Evolutionary conservation across 2,888 invertebrate genomes (phyloP), one percentile per base, ranked within the genome.

Genomic region (Eurois occulta): DNA sequence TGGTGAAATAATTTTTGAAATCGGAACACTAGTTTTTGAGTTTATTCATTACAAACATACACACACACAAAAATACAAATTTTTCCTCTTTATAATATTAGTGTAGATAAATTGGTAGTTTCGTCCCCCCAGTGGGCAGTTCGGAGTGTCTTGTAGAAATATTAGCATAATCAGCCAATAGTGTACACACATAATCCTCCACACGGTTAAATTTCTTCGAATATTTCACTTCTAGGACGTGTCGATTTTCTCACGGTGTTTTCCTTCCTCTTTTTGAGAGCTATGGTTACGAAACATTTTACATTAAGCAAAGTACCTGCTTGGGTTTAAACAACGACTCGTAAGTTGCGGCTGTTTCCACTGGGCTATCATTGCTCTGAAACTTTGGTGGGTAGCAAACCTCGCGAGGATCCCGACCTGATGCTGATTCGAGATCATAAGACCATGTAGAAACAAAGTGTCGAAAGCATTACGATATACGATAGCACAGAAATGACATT

Each of bases 401-500:
- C 11, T 55, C 11, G 28, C 28, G 28, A 58, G 28, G 28, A 28
- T 16, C 6, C 7, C 18, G 7, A 58, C 28, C 16, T 58, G 28
- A 4, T 58, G 2, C 58, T 16, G 6, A 16, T 28, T 28, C 28
- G 28, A 16, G 28, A 16, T 58, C 7, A 7, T 7, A 38, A 65
- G n/a, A 65, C 38, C 38, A n/a, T 38, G 38, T n/a, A 41, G 41
- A 65, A 38, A 65, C n/a, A n/a, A 41, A 65, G 8, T 64, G n/a
- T 16, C n/a, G 41, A n/a, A 65, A 65, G 38, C 41, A n/a, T 41
- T 41, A 16, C 6, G 16, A 65, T 65, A 41, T 41, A n/a, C 11
- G 16, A 65, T 41, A 41, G 16, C n/a, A 46, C 18, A 28, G 65
- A 72, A 38, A n/a, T 65, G 46, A 35, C n/a, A 64, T 72, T 41